These are phyloP conservation scores for Gorsachius goisagi DNA, from an alignment of 2,113 vertebrate genomes.

Conservation along the genomic window DNA sequence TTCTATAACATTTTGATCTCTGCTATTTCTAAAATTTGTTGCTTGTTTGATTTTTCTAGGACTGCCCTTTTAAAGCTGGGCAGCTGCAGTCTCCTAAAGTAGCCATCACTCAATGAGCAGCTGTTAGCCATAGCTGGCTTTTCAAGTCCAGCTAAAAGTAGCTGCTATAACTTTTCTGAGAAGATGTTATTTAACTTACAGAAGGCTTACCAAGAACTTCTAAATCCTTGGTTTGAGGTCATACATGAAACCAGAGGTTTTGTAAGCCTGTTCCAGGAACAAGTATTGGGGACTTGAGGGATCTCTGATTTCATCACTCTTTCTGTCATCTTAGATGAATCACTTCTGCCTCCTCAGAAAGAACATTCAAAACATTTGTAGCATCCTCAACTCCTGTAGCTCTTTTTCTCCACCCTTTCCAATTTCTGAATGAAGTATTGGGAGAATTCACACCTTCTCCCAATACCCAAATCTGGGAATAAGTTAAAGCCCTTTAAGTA, in stretches of 20 bases:
- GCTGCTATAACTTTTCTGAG: neutral
- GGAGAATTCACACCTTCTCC: neutral
- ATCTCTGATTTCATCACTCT: neutral
- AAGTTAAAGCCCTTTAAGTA: neutral
- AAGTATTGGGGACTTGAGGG: neutral
- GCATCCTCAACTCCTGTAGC: neutral
- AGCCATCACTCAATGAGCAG: slow-evolving; percentile 15
- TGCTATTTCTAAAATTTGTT: slow-evolving; percentile 24
- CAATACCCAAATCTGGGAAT: neutral
- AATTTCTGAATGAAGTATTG: neutral
- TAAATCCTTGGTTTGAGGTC: neutral
- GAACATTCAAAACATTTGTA: neutral
- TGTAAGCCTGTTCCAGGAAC: neutral
- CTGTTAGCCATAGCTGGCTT: slow-evolving; percentile 19
- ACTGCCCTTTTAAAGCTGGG: slow-evolving; percentile 14
- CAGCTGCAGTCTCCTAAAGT: slow-evolving; percentile 41
- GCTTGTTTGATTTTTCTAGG: slow-evolving; percentile 16
- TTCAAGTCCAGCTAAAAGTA: slow-evolving; percentile 47
- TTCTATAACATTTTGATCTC: neutral
- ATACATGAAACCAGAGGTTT: neutral
- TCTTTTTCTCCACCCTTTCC: neutral
- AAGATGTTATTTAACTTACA: neutral
- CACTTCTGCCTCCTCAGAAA: neutral
- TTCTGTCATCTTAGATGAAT: neutral
- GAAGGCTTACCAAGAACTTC: neutral